phyloP scores from a whole-genome alignment of 2,797 vertebrate species.

The Semaprochilodus insignis region DNA sequence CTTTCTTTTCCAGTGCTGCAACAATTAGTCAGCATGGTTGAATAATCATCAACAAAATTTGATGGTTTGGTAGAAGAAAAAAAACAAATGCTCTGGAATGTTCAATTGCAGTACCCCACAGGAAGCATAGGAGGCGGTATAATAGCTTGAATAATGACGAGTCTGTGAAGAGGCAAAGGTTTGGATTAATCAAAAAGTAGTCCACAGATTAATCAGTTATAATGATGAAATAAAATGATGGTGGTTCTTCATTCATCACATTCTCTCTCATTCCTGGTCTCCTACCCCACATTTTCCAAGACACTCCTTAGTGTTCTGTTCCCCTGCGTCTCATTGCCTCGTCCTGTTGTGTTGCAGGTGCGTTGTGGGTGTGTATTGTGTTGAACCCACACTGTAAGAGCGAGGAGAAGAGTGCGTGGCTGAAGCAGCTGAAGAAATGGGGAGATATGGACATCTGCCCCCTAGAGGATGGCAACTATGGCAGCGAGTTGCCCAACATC shows the following conservation, averaged over 20 bases:
- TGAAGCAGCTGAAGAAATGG: slow-evolving; percentile 96
- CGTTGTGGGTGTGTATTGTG: slow-evolving; percentile 97
- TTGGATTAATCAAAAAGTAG: too few relatives aligned
- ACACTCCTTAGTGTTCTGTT: not conserved
- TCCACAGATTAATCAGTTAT: too few relatives aligned
- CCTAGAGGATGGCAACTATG: slow-evolving; percentile 96
- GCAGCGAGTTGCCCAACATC: slow-evolving; percentile 96
- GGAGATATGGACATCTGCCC: slow-evolving; percentile 96
- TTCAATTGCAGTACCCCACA: not conserved
- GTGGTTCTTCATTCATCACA: not conserved
- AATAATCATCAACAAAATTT: not conserved
- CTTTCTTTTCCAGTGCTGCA: not conserved
- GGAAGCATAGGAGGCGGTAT: too few relatives aligned
- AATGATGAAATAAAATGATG: too few relatives aligned
- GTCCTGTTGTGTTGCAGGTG: slow-evolving; percentile 78
- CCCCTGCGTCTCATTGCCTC: not conserved
- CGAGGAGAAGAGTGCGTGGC: slow-evolving; percentile 94
- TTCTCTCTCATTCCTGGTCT: not conserved
- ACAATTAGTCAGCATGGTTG: not conserved
- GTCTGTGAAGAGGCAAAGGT: too few relatives aligned
- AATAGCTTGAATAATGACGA: too few relatives aligned
- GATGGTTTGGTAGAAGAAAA: too few relatives aligned
- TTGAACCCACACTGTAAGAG: slow-evolving; percentile 97
- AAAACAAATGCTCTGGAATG: too few relatives aligned
- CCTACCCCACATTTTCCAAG: not conserved